A percentile compares a stretch with the other conserved stretches of the same genome.
These are phyloP conservation scores for Arrhamphus sclerolepis DNA, from an alignment of 2,797 vertebrate genomes.

Conservation along the genomic window DNA sequence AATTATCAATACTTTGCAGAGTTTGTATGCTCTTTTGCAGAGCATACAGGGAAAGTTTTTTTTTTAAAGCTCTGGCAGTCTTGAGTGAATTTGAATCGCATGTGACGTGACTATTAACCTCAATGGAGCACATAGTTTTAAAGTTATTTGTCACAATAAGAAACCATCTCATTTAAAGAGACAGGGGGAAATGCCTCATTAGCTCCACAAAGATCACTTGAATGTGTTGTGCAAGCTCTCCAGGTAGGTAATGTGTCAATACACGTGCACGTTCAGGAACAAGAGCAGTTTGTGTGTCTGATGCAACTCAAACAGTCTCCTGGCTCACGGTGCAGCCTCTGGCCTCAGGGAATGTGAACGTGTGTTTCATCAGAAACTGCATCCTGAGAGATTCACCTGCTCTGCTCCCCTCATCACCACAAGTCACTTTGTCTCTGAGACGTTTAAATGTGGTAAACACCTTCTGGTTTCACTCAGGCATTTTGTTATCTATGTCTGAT, in stretches of 20 bases:
- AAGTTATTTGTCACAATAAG: not conserved
- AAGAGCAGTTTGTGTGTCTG: constrained; percentile 40
- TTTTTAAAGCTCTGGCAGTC: too few relatives aligned
- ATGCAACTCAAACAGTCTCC: constrained; percentile 68
- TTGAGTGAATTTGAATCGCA: too few relatives aligned
- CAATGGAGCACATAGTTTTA: not conserved
- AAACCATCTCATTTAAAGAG: not conserved
- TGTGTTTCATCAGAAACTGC: constrained; percentile 71
- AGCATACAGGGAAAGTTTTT: too few relatives aligned
- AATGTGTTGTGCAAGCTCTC: not conserved
- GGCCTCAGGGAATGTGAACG: constrained; percentile 55
- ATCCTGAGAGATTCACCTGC: constrained; percentile 66
- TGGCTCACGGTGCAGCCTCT: constrained; percentile 49
- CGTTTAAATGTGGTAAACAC: constrained; percentile 58
- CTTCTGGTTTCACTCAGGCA: not conserved
- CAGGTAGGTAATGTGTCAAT: constrained; percentile 13
- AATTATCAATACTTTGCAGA: too few relatives aligned
- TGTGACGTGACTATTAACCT: too few relatives aligned
- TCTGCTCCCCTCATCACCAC: constrained; percentile 47
- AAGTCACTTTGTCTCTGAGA: constrained; percentile 29
- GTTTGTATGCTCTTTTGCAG: too few relatives aligned
- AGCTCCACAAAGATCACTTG: not conserved
- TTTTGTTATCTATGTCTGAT: too few relatives aligned
- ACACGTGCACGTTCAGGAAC: constrained; percentile 5
- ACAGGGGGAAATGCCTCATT: not conserved